Evolutionary conservation across 2,797 vertebrate species (phyloP).

Genomic region (Cyclura pinguis): DNA sequence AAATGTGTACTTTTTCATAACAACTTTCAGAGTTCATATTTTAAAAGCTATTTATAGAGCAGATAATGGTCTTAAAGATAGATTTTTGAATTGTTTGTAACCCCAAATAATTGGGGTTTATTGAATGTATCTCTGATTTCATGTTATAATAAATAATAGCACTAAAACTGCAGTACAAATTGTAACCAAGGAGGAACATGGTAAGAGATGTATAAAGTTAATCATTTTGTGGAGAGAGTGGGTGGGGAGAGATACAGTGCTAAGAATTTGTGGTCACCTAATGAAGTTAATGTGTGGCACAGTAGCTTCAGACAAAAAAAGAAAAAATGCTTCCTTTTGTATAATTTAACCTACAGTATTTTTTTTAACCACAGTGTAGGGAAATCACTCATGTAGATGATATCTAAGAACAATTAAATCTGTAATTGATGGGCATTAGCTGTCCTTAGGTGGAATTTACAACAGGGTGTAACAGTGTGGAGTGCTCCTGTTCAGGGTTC

Average conservation of each 20-base stretch:
- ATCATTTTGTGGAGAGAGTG: neutral
- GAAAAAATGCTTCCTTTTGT: neutral
- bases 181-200: neutral
- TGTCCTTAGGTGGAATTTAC: neutral
- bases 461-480: neutral
- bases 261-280: neutral
- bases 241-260: neutral
- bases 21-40: neutral
- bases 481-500: neutral
- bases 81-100: neutral
- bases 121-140: neutral
- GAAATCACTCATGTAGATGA: neutral
- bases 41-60: neutral
- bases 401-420: neutral
- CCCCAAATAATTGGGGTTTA: neutral
- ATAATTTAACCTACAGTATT: neutral
- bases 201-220: neutral
- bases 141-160: neutral
- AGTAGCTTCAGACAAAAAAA: neutral
- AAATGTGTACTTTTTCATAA: neutral
- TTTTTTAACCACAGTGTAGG: neutral
- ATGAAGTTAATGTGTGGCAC: neutral
- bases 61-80: neutral
- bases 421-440: neutral
- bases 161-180: neutral